These are phyloP conservation scores for Nemotelus nigrinus DNA, from an alignment of 2,888 invertebrate genomes.

Conservation along the genomic window DNA sequence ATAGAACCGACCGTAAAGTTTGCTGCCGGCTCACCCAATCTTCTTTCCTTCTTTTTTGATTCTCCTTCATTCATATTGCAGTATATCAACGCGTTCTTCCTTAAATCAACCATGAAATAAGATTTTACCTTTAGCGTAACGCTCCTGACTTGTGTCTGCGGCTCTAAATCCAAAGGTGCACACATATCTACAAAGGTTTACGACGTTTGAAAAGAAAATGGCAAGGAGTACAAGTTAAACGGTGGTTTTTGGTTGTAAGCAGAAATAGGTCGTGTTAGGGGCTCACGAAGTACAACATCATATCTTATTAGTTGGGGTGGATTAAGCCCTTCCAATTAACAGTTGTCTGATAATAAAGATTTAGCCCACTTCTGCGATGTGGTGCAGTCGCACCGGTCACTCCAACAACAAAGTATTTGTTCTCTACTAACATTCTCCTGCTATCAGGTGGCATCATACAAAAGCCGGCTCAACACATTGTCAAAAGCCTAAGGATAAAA, in stretches of 20 bases:
- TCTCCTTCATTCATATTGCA: neutral
- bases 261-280: neutral
- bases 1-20: no score
- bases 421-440: no score
- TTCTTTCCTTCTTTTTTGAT: neutral
- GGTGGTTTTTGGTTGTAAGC: slow-evolving; percentile 7
- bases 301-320: neutral
- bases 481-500: neutral
- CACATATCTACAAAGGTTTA: neutral
- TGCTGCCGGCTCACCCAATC: neutral
- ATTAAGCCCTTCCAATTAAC: slow-evolving; percentile 27
- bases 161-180: neutral
- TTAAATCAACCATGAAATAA: slow-evolving; percentile 47
- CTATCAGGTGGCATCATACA: no score
- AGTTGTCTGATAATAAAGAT: slow-evolving; percentile 15
- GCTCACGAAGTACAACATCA: neutral
- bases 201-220: neutral
- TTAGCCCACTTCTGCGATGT: neutral
- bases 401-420: neutral
- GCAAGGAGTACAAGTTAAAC: neutral
- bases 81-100: neutral
- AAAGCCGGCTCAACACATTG: no score
- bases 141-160: neutral
- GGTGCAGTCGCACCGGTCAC: neutral
- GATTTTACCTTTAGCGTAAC: slow-evolving; percentile 30